Percentiles rank a stretch among this genome's conserved stretches.
Evolutionary conservation across 1,140 invertebrate species (phyloP).

Genomic region (Anoplophora glabripennis): DNA sequence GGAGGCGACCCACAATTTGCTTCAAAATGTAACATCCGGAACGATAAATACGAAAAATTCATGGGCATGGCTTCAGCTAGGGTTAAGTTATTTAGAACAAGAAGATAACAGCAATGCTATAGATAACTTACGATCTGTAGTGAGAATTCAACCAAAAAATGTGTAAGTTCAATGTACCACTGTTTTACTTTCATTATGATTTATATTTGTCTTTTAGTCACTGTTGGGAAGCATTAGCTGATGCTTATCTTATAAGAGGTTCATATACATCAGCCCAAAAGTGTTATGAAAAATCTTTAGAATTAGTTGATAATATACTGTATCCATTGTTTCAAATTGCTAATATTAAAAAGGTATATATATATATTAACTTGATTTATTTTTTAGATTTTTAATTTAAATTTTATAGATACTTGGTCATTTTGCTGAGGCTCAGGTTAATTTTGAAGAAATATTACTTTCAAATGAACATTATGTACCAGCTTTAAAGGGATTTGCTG

Average conservation of each 20-base stretch:
- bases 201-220: constrained; percentile 49
- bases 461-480: constrained; percentile 65
- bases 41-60: constrained; percentile 56
- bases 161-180: no score
- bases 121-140: constrained; percentile 69
- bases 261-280: constrained; percentile 81
- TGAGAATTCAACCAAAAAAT: constrained; percentile 60
- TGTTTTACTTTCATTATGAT: constrained; percentile 3
- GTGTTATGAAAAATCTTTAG: constrained; percentile 75
- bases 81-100: constrained; percentile 69
- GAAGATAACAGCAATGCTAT: constrained; percentile 72
- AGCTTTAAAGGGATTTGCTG: constrained; percentile 74
- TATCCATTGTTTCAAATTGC: constrained; percentile 82
- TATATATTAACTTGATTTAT: constrained; percentile 2
- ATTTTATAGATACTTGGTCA: constrained; percentile 50
- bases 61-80: constrained; percentile 81
- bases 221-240: constrained; percentile 83
- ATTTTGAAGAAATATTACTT: constrained; percentile 67
- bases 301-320: constrained; percentile 62
- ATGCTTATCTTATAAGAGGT: constrained; percentile 80
- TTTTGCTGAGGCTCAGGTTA: constrained; percentile 66
- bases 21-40: constrained; percentile 60
- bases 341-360: constrained; percentile 65
- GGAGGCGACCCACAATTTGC: constrained; percentile 66
- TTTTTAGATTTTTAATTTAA: neutral